Percentiles rank a stretch among this genome's conserved stretches.
phyloP scores from a whole-genome alignment of 2,113 vertebrate species.

The Daubentonia madagascariensis region DNA sequence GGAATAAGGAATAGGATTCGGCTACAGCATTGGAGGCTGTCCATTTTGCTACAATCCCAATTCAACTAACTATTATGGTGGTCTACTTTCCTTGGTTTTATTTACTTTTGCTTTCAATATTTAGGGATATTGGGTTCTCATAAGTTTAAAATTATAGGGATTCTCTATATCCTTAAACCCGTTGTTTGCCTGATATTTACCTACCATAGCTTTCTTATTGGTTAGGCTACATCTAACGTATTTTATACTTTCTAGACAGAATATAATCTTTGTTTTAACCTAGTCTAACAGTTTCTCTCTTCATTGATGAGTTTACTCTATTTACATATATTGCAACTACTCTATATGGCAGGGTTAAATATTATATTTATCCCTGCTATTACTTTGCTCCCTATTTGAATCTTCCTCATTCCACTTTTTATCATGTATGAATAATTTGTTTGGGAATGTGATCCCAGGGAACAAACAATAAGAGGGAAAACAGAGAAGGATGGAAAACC shows the following conservation, averaged over 20 bases:
- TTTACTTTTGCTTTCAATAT: neutral
- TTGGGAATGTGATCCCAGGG: neutral
- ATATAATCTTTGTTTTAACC: neutral
- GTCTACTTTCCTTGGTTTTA: neutral
- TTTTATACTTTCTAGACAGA: neutral
- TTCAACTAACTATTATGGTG: neutral
- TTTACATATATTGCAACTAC: neutral
- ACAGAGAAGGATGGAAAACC: neutral
- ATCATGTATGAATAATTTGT: neutral
- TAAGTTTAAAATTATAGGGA: neutral
- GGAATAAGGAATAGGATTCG: neutral
- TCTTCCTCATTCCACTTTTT: neutral
- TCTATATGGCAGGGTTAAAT: too few species aligned
- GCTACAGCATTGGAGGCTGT: neutral
- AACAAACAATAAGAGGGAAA: neutral
- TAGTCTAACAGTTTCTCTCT: neutral
- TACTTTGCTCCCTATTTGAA: neutral
- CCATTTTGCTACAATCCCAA: neutral
- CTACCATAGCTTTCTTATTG: neutral
- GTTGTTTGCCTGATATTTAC: neutral
- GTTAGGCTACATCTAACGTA: neutral
- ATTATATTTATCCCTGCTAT: neutral
- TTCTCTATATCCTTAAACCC: neutral
- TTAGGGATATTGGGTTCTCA: neutral
- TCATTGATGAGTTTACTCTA: neutral